Base-by-base conservation (phyloP, 2,797 vertebrate genomes). In the Rallus crepitans region DNA sequence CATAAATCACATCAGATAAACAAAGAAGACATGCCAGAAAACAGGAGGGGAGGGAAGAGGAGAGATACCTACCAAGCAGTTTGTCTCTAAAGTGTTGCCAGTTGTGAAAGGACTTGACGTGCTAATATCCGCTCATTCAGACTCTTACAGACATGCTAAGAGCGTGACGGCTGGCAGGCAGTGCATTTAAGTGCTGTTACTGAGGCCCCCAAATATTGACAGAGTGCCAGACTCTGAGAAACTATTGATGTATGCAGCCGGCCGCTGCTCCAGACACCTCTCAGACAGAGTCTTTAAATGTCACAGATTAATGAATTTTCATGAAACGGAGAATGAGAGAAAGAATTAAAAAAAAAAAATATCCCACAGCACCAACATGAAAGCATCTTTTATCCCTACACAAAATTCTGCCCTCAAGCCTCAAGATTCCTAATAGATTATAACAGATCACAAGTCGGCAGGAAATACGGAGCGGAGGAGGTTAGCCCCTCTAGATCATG, bases 221-320 rank as follows among this genome's bases (percentile, higher is more conserved):
- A 98, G 98, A 98, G 97, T 98, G 98, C 98, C 98, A 98, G 97
- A 97, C 96, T 98, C 97, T 87, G 95, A 98, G 98, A 97, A 98
- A 97, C 98, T 98, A 98, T 97, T 98, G 98, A 98, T 97, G 97
- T 97, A 97, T 97, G 97, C 97, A 97, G 97, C 92, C 81, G 96
- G 97, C 97, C 98, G 97, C 97, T 97, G 98, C 97, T 97, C 98
- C 97, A 98, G 98, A 98, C 97, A 98, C 98, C 98, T 98, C 97
- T 98, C 98, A 98, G 98, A 98, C 98, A 98, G 96, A 96, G 97
- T 96, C 97, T 98, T 98, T 98, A 98, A 98, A 98, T 98, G 98
- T 98, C 98, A 98, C 97, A 97, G 97, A 98, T 98, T 98, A 98
- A 98, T 98, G 98, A 98, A 98, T 98, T 98, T 98, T 98, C 98